Percentiles rank a stretch among this genome's conserved stretches.
These are phyloP conservation scores for Pachycephala philippinensis DNA, from an alignment of 2,113 vertebrate species.

Conservation along the genomic window DNA sequence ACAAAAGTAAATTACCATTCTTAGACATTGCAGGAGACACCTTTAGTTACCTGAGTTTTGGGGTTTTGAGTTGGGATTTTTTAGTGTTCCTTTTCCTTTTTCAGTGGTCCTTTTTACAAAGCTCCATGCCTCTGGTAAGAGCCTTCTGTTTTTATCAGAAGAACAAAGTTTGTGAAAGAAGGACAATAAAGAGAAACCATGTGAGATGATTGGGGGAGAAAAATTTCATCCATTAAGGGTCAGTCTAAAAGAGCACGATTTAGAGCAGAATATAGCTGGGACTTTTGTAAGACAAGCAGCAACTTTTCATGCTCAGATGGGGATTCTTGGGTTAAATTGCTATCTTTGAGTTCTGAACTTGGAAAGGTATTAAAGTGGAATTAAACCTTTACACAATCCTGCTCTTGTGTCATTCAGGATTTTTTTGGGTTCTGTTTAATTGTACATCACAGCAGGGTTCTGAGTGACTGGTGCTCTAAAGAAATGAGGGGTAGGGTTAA, in stretches of 20 bases:
- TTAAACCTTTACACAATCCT: slow-evolving; percentile 74
- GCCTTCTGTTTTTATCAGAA: not conserved
- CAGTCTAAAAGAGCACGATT: slow-evolving; percentile 5
- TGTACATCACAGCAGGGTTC: slow-evolving; percentile 88
- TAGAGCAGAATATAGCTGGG: slow-evolving; percentile 3
- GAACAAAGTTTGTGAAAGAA: not conserved
- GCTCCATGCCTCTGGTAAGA: not conserved
- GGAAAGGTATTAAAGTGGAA: slow-evolving; percentile 96
- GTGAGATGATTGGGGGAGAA: not conserved
- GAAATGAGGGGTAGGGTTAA: slow-evolving; percentile 88
- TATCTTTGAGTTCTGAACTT: slow-evolving; percentile 90
- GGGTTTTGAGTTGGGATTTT: accelerated
- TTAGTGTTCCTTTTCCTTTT: not conserved
- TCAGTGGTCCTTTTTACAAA: not conserved
- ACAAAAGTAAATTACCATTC: not conserved
- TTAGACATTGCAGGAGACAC: not conserved
- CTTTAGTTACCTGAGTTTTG: not conserved
- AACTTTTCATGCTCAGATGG: slow-evolving; percentile 58
- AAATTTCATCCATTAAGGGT: not conserved
- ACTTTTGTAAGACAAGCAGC: slow-evolving; percentile 54
- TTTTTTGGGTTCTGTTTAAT: slow-evolving; percentile 84
- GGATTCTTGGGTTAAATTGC: slow-evolving; percentile 81
- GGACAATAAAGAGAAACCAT: not conserved
- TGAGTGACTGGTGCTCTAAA: slow-evolving; percentile 90
- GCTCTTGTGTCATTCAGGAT: slow-evolving; percentile 77